These are phyloP conservation scores for Leuciscus waleckii DNA, from an alignment of 2,797 vertebrate genomes.

Conservation along the genomic window DNA sequence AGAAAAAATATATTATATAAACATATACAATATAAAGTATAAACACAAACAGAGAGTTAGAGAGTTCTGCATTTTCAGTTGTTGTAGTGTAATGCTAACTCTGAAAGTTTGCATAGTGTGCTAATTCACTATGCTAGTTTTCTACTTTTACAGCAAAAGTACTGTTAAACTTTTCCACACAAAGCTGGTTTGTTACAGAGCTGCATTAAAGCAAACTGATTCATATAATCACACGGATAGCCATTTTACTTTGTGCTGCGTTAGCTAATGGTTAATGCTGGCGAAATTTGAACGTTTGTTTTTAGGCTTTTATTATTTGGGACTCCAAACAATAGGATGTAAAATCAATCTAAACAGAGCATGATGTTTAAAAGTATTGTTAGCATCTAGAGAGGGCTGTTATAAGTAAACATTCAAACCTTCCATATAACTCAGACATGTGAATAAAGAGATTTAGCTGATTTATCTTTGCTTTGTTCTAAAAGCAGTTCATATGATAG, in stretches of 20 bases:
- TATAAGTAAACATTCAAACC: not conserved
- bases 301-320: not conserved
- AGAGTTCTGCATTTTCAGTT: not conserved
- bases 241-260: not conserved
- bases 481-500: not conserved
- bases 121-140: not conserved
- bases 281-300: not conserved
- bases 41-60: not conserved
- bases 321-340: not conserved
- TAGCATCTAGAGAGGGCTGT: not conserved
- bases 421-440: not conserved
- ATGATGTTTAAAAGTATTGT: no score
- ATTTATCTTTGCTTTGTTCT: not conserved
- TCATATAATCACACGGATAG: not conserved
- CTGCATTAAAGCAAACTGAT: not conserved
- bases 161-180: not conserved
- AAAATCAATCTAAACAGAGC: not conserved
- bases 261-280: slow-evolving; percentile 14
- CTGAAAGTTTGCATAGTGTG: not conserved
- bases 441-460: not conserved
- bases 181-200: not conserved
- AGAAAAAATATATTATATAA: not conserved
- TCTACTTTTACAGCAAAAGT: not conserved
- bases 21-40: not conserved
- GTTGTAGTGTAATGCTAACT: not conserved